Evolutionary conservation across 2,888 invertebrate species (phyloP), one percentile per base, ranked within the genome.

Genomic region (Chloromyia formosa): DNA sequence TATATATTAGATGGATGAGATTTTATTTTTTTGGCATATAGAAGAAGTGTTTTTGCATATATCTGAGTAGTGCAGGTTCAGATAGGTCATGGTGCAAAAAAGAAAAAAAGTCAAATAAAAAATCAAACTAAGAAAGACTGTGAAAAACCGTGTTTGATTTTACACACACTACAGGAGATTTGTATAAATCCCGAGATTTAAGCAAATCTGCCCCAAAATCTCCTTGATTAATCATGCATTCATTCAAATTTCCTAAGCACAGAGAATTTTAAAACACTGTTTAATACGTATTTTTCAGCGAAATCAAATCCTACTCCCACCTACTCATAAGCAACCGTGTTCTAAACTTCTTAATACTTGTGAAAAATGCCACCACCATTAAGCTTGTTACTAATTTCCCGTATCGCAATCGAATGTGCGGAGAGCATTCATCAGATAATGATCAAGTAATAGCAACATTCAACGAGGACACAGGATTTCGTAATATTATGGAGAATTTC

Each of bases 351-450:
- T 5, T 76, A 9, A 18, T 76, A n/a, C 68, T 76, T 3, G 42
- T 62, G 16, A 56, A 61, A 18, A 64, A 23, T 5, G n/a, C n/a
- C 3, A 9, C 49, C 1, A 64, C 5, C 10, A 53, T 75, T 12
- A 10, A 53, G 16, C 1, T 76, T 1, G 12, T 58, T 5, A 61
- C 74, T 14, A 73, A 76, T 75, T 76, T 75, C 42, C 75, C 75
- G 9, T 76, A 71, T 49, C 35, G 27, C 40, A 73, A 75, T 71
- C 14, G 49, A 14, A 62, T 49, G 66, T 76, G 76, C 23, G 76
- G 75, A 1, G 53, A 71, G 35, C 75, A 69, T 71, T 69, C 73
- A n/a, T 45, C 18, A 7, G 27, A n/a, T 7, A 76, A 76, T 71
- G 71, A 76, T 69, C 20, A 49, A 49, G 42, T 60, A 1, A 9